Conservation (phyloP, 2,113 vertebrate genomes). For the Acrocephalus arundinaceus region DNA sequence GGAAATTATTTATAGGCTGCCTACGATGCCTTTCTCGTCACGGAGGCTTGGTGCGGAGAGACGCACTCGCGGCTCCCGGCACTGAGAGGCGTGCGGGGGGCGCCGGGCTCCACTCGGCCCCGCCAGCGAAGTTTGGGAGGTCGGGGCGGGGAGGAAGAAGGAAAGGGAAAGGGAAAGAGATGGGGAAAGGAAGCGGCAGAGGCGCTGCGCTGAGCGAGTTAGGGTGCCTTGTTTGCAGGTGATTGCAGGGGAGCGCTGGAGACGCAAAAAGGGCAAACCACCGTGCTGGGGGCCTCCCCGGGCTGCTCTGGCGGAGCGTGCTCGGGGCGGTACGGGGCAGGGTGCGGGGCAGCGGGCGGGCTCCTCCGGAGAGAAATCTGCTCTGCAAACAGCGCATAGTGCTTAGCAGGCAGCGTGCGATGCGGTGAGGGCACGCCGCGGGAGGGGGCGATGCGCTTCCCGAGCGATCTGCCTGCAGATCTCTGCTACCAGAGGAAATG, state of each 20-base stretch:
- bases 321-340: neutral
- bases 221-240: neutral
- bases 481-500: constrained; percentile 61
- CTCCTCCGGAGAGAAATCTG: neutral
- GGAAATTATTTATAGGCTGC: constrained; percentile 85
- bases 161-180: neutral
- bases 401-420: neutral
- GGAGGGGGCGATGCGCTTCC: constrained; percentile 36
- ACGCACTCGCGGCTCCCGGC: constrained; percentile 16
- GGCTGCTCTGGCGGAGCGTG: neutral
- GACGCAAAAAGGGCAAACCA: neutral
- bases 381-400: neutral
- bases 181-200: neutral
- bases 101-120: neutral
- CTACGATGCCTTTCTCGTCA: constrained; percentile 78
- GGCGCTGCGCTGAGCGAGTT: neutral
- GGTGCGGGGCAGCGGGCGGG: neutral
- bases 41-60: constrained; percentile 66
- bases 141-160: neutral
- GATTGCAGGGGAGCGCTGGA: neutral
- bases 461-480: constrained; percentile 41
- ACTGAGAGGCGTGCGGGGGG: neutral
- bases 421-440: neutral
- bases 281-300: neutral
- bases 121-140: neutral